Base-by-base conservation (phyloP, 2,113 vertebrate genomes). In the Melanostigma gelatinosum region DNA sequence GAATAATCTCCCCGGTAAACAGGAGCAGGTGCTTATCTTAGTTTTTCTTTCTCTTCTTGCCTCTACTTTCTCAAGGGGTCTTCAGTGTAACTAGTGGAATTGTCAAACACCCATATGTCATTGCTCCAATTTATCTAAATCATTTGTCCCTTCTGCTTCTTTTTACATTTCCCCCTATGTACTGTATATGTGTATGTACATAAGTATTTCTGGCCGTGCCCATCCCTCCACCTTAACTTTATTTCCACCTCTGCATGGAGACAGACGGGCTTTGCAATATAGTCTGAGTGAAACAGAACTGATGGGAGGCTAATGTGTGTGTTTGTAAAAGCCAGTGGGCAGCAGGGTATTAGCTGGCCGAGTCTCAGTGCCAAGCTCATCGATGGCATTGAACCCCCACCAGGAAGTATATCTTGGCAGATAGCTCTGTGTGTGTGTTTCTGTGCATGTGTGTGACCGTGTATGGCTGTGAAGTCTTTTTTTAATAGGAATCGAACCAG, bases 401-500 rank as follows among this genome's bases (percentile, higher is more conserved):
- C 86, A 86, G 62, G 72, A 83, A 77, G 81, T 80, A 73, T 77
- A 84, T 81, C 79, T 82, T 87, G 79, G 83, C 86, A 83, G 83
- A 69, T 36, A 72, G 75, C 61, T 61, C 34, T 50, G 8, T 44
- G 42, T 61, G 44, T 40, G 22, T 76, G 12, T 42, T 5, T 34
- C 16, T 71, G 54, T 34, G 18, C 36, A 18, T 55, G 22, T 81
- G 12, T 38, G 57, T 75, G 71, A 67, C 63, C 68, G 75, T 77
- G 71, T 70, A 60, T 73, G 36, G 29, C 44, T 46, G 68, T 60
- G 36, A 61, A 80, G 52, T 57, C 42, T 78, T 85, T 48, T 67
- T 74, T 34, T 34, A 76, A 84, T 68, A 67, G 18, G 65, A 91
- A 82, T 76, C 6, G 2, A 75, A 79, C 58, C 42, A 61, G 55